A percentile compares a stretch with the other conserved stretches of the same genome.
These are phyloP conservation scores for Piprites chloris DNA, from an alignment of 2,113 vertebrate genomes.

Conservation along the genomic window DNA sequence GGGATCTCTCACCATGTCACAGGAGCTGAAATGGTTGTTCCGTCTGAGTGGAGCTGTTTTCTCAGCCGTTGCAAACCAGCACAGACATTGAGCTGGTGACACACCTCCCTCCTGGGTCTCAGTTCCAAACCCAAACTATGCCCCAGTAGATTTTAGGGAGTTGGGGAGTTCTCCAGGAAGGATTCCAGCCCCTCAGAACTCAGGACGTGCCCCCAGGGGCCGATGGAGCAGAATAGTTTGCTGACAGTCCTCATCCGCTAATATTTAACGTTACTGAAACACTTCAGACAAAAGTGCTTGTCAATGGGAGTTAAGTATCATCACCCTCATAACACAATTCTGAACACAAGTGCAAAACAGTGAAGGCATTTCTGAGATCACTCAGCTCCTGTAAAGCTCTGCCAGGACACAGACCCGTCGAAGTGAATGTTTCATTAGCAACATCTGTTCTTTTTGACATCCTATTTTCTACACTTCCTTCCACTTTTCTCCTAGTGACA, in stretches of 20 bases:
- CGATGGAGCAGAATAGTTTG: neutral
- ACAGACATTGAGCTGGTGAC: neutral
- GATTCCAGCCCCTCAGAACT: neutral
- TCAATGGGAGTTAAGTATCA: neutral
- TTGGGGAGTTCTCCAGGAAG: neutral
- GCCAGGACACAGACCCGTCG: neutral
- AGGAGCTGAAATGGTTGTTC: neutral
- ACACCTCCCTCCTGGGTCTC: neutral
- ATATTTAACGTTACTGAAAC: neutral
- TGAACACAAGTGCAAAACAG: neutral
- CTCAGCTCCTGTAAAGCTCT: neutral
- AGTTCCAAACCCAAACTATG: neutral
- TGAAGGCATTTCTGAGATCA: neutral
- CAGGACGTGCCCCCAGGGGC: neutral
- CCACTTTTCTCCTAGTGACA: neutral
- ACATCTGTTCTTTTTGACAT: constrained; percentile 2
- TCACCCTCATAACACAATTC: neutral
- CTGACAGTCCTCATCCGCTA: neutral
- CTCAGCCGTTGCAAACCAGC: neutral
- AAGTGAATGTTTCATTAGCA: neutral
- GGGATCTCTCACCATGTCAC: rapidly evolving
- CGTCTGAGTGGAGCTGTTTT: neutral
- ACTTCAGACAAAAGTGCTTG: constrained; percentile 3
- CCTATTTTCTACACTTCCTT: neutral
- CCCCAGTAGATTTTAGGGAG: neutral